Percentiles rank a stretch among this genome's conserved stretches.
Conservation (phyloP, 30 jellyfish, hydroid and myxozoan genomes). For the Hydractinia symbiolongicarpus region DNA sequence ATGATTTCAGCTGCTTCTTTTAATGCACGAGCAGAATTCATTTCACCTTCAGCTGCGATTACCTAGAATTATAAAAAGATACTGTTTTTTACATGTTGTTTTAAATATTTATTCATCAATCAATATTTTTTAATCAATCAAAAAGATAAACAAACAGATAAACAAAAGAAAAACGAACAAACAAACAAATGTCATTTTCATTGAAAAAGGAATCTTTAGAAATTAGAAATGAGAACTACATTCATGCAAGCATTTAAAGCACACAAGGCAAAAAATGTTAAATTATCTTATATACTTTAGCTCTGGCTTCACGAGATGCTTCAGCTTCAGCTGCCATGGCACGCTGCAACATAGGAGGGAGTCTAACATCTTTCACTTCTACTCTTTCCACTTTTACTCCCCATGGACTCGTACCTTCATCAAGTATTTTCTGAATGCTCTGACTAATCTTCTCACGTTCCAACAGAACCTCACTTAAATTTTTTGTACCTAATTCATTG, state of each 20-base stretch:
- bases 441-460: slow-evolving; percentile 79
- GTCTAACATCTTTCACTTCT: slow-evolving; percentile 63
- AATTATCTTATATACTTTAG: slow-evolving; percentile 49
- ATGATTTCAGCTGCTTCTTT: slow-evolving; percentile 95
- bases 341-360: slow-evolving; percentile 87
- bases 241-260: too few species aligned
- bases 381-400: slow-evolving; percentile 94
- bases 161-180: too few species aligned
- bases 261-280: too few species aligned
- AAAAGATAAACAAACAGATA: too few species aligned
- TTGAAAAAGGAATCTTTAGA: too few species aligned
- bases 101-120: too few species aligned
- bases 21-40: slow-evolving; percentile 99
- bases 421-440: slow-evolving; percentile 47
- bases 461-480: slow-evolving; percentile 71
- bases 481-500: slow-evolving; percentile 84
- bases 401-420: slow-evolving; percentile 83
- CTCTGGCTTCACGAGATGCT: slow-evolving; percentile 96
- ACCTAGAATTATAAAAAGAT: slow-evolving; percentile 42
- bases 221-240: too few species aligned
- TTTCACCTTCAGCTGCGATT: slow-evolving; percentile 96
- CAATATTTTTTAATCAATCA: too few species aligned
- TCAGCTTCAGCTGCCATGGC: slow-evolving; percentile 99
- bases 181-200: too few species aligned
- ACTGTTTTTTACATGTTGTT: background rate